Percentiles rank a stretch among this genome's conserved stretches.
phyloP scores from a whole-genome alignment of 2,113 vertebrate species.

The Archilochus colubris region DNA sequence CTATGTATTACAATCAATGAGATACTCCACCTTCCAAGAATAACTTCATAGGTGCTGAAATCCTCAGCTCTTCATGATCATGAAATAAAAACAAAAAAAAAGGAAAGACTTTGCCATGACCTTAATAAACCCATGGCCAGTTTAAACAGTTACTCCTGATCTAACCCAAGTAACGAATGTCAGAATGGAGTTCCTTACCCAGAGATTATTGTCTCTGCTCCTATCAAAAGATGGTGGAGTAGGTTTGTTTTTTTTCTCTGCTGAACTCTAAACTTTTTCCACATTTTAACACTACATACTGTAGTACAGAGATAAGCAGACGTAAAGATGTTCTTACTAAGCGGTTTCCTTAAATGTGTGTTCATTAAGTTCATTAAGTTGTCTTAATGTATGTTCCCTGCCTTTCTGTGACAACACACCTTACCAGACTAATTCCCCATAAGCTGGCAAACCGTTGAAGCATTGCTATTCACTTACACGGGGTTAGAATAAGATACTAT shows the following conservation, averaged over 20 bases:
- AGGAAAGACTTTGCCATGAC: neutral
- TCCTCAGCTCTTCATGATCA: neutral
- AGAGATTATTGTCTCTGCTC: neutral
- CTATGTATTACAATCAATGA: neutral
- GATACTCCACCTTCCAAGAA: conserved; percentile 45
- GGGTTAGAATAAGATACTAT: neutral
- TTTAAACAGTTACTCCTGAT: neutral
- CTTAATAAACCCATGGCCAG: neutral
- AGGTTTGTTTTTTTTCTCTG: neutral
- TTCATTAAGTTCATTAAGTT: neutral
- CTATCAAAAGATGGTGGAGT: neutral
- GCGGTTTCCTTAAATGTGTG: neutral
- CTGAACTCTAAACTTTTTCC: neutral
- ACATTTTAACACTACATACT: neutral
- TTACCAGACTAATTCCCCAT: neutral
- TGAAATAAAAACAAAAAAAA: neutral
- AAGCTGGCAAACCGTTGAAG: neutral
- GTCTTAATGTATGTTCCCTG: neutral
- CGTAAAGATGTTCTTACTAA: neutral
- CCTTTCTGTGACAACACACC: neutral
- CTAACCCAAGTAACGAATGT: neutral
- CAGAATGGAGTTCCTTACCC: neutral
- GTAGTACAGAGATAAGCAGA: neutral
- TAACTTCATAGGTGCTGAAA: neutral
- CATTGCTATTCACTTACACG: neutral